phyloP scores from a whole-genome alignment of 2,113 vertebrate species.

The Chionodraco myersi region DNA sequence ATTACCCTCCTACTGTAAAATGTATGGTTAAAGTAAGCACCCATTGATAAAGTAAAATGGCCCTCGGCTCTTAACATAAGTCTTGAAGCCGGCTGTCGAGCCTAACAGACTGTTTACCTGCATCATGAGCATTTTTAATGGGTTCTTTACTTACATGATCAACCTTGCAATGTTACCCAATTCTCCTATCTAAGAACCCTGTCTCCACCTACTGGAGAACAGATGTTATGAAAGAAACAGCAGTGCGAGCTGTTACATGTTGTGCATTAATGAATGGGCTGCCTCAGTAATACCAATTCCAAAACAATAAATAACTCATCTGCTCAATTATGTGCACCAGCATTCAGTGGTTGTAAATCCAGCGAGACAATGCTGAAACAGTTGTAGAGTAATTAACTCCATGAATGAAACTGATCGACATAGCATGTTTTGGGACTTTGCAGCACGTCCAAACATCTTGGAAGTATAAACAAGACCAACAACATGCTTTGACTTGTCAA shows the following conservation, averaged over 20 bases:
- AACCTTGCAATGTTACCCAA: neutral
- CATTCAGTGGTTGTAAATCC: neutral
- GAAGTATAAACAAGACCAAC: neutral
- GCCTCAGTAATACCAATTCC: neutral
- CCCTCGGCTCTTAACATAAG: neutral
- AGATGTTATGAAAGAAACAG: neutral
- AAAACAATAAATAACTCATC: neutral
- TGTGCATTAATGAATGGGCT: neutral
- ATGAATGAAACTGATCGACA: neutral
- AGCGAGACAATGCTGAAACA: neutral
- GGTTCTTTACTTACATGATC: neutral
- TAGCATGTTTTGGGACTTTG: neutral
- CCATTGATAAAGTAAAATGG: neutral
- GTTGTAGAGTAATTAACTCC: neutral
- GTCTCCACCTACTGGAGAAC: slow-evolving; percentile 35
- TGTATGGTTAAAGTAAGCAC: neutral
- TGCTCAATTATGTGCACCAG: neutral
- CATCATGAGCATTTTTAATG: neutral
- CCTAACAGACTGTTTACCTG: neutral
- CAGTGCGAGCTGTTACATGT: neutral
- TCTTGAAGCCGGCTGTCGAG: neutral
- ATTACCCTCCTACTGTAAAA: neutral
- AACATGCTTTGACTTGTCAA: neutral
- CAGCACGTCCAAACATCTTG: neutral
- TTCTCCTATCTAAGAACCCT: neutral